Conservation (phyloP, 2,797 vertebrate species). For the Ispidina picta region DNA sequence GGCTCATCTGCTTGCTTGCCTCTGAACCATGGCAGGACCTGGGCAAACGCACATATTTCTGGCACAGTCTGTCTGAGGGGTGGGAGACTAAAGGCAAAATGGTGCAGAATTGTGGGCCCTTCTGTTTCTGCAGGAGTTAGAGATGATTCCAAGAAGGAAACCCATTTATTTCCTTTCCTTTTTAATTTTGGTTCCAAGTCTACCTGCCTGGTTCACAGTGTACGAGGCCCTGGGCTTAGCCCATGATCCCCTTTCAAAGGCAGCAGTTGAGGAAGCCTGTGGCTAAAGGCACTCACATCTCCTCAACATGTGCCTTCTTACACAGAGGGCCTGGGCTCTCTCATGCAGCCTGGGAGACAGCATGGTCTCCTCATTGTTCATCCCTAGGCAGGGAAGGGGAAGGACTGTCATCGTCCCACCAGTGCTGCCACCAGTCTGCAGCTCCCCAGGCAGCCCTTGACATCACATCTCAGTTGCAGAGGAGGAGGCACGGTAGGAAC, state of each 20-base stretch:
- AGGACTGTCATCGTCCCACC: not conserved
- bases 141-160: not conserved
- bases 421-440: not conserved
- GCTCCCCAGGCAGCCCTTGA: not conserved
- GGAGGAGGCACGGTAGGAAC: not conserved
- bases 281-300: not conserved
- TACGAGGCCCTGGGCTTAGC: not conserved
- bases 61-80: not conserved
- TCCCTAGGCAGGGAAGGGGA: not conserved
- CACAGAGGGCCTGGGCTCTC: not conserved
- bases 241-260: slow-evolving; percentile 28
- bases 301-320: not conserved
- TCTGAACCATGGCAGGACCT: not conserved
- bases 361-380: not conserved
- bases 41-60: not conserved
- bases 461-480: not conserved
- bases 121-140: slow-evolving; percentile 20
- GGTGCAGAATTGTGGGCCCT: slow-evolving; percentile 49
- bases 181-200: slow-evolving; percentile 26
- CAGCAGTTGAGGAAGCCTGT: not conserved
- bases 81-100: slow-evolving; percentile 64
- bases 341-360: not conserved
- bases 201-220: slow-evolving; percentile 48
- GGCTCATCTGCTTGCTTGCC: not conserved
- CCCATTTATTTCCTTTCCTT: not conserved